Evolutionary conservation across 2,113 vertebrate genomes (phyloP), one percentile per base, ranked within the genome.

Genomic region (Poeciliopsis retropinna): DNA sequence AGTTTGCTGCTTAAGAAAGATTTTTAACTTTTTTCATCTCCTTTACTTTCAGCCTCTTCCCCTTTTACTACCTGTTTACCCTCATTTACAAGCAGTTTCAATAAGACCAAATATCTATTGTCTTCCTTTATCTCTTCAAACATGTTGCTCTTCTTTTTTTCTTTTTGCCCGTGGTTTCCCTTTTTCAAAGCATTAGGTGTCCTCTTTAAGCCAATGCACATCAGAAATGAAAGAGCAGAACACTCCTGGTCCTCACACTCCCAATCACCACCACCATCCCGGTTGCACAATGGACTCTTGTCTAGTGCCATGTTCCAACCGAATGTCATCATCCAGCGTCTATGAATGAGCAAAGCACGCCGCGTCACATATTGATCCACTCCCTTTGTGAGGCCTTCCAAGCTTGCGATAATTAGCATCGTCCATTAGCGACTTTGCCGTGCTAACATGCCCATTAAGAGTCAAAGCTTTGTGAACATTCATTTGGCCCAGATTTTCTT

Each of bases 371-470:
- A 95, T 95, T 94, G 94, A 95, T 95, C 94, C 88, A 78, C 80
- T 91, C 76, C 90, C 87, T 94, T 94, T 93, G 92, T 93, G 87
- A 89, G 85, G 87, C 89, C 90, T 90, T 85, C 88, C 87, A 88
- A 94, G 92, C 91, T 91, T 88, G 85, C 80, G 89, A 93, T 95
- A 94, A 95, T 94, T 94, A 95, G 89, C 86, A 78, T 90, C 80
- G 79, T 92, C 95, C 94, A 95, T 95, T 95, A 95, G 93, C 85
- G 91, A 88, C 87, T 93, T 92, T 91, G 91, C 91, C 73, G 85
- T 87, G 90, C 91, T 93, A 93, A 94, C 93, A 87, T 87, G 86
- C 89, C 92, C 93, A 94, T 95, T 95, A 94, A 89, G 88, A 91
- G 91, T 94, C 93, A 91, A 92, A 87, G 91, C 87, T 80, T 87